Evolutionary conservation across 2,797 vertebrate species (phyloP).

Genomic region (Myripristis jacobus): DNA sequence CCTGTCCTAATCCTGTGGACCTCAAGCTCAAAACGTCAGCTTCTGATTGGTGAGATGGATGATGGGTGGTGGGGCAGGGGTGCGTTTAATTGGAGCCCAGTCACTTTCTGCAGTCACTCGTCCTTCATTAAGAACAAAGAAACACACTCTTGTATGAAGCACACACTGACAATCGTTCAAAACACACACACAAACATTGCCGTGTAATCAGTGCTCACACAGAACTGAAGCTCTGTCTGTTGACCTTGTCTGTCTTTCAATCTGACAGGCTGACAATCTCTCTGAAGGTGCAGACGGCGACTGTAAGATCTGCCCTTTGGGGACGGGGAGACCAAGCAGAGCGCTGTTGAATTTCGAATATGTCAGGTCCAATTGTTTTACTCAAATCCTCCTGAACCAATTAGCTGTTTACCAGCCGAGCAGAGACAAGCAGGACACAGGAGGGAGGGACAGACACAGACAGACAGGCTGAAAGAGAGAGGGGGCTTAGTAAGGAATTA

Average conservation of each 20-base stretch:
- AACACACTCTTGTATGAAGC: constrained; percentile 27
- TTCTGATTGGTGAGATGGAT: constrained; percentile 33
- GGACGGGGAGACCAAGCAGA: constrained; percentile 14
- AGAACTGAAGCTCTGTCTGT: neutral
- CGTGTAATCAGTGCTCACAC: constrained; percentile 22
- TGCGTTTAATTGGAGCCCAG: constrained; percentile 61
- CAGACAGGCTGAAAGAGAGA: neutral
- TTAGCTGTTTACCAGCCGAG: constrained; percentile 33
- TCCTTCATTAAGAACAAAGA: constrained; percentile 55
- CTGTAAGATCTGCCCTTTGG: constrained; percentile 11
- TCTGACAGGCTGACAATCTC: constrained; percentile 35
- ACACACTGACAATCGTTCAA: constrained; percentile 43
- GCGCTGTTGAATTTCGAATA: neutral
- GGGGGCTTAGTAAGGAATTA: neutral
- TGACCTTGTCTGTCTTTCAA: constrained; percentile 25
- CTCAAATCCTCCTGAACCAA: constrained; percentile 33
- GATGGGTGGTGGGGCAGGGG: constrained; percentile 25
- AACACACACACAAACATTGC: constrained; percentile 22
- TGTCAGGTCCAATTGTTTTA: constrained; percentile 21
- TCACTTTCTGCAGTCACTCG: constrained; percentile 51
- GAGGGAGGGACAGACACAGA: neutral
- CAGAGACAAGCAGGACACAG: constrained; percentile 5
- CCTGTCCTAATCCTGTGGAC: constrained; percentile 6
- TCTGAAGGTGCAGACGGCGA: constrained; percentile 7
- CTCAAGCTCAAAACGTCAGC: neutral